phyloP scores from a whole-genome alignment of 2,113 vertebrate genomes.

The Carassius auratus region DNA sequence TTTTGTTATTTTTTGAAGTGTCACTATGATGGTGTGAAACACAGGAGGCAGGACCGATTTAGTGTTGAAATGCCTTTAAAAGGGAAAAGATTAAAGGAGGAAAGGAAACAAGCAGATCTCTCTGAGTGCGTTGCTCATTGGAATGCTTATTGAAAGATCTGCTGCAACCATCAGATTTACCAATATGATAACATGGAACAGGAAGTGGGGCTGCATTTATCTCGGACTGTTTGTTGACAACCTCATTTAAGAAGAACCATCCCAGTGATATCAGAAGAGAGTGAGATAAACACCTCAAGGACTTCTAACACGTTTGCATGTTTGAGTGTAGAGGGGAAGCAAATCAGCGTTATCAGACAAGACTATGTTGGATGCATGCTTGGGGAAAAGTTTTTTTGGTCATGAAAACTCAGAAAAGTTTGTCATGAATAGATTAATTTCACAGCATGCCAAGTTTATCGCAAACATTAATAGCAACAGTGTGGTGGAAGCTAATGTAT shows the following conservation, averaged over 20 bases:
- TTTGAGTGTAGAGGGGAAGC: background rate
- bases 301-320: background rate
- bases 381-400: background rate
- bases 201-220: slow-evolving; percentile 56
- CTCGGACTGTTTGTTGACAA: slow-evolving; percentile 37
- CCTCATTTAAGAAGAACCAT: slow-evolving; percentile 37
- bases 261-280: slow-evolving; percentile 37
- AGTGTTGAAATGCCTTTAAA: background rate
- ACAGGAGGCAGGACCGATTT: background rate
- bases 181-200: slow-evolving; percentile 54
- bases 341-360: slow-evolving; percentile 16
- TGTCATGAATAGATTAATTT: background rate
- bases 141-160: slow-evolving; percentile 34
- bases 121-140: slow-evolving; percentile 49
- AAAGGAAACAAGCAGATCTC: slow-evolving; percentile 38
- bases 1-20: background rate
- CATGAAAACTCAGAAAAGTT: background rate
- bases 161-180: slow-evolving; percentile 47
- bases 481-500: no score
- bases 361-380: background rate
- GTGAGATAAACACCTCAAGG: slow-evolving; percentile 34
- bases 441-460: background rate
- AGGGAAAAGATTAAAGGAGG: slow-evolving; percentile 23
- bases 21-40: background rate
- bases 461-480: no score